Evolutionary conservation across 2,888 invertebrate genomes (phyloP), one percentile per base, ranked within the genome.

Genomic region (Polietes domitor): DNA sequence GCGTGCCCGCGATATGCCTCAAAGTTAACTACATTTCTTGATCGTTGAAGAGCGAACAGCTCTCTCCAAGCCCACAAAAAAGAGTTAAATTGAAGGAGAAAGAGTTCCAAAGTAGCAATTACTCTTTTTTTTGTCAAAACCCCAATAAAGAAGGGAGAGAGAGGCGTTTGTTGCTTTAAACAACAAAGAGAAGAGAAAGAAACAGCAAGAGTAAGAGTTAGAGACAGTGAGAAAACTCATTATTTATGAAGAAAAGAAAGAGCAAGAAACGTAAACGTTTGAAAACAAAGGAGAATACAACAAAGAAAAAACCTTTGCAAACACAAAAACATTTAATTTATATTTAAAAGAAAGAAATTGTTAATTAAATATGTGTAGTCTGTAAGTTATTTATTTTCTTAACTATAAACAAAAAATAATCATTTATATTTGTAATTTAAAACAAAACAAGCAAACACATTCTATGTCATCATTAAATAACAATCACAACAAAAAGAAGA

Each of bases 1-100:
- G 93, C 92, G 94, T 88, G 93, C 93, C 70, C 91, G 92, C 82
- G 91, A 91, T 84, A 92, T 92, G 92, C 92, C 91, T 58, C 90
- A 91, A 84, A 91, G 90, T 88, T 91, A 90, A 89, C 87, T 87
- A 87, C 65, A 73, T 63, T 63, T 72, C 58, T 26, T 24, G 17
- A n/a, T 17, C 2, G 58, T 43, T 2, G 50, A 71, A 7, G 15
- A 32, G 32, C 0, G 28, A 68, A 63, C 12, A 50, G 41, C 61
- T 50, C 47, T 37, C 19, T 15, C 5, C 68, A 50, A 21, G 37
- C 24, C 7, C 21, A 7, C 50, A 12, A 43, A 47, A 78, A 41
- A 5, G 15, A 75, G 71, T 12, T 58, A 10, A 50, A 65, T 9
- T 17, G n/a, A 37, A 53, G 37, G 28, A 15, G 9, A 55, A 41